Evolutionary conservation across 2,888 invertebrate species (phyloP).

Genomic region (Trissolcus japonicus): DNA sequence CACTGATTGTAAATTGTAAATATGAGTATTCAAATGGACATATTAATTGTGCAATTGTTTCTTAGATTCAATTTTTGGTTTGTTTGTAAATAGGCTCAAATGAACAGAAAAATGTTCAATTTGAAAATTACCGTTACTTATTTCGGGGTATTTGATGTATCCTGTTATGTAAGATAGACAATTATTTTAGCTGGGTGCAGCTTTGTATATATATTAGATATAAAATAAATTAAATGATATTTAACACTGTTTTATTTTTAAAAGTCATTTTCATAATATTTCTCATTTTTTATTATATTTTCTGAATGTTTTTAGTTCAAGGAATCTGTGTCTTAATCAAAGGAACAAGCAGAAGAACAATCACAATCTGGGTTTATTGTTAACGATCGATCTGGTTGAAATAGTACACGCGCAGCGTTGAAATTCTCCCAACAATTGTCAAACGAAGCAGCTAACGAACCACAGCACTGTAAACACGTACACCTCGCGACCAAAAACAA

Average conservation of each 20-base stretch:
- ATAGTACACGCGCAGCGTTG: conserved; percentile 32
- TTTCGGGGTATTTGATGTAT: conserved; percentile 48
- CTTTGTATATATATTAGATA: conserved; percentile 67
- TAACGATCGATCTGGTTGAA: conserved; percentile 51
- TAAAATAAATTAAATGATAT: conserved; percentile 65
- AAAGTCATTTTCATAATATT: too few species aligned
- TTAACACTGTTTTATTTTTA: too few species aligned
- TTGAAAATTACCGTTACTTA: conserved; percentile 55
- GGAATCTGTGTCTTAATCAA: too few species aligned
- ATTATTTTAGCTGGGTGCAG: conserved; percentile 62
- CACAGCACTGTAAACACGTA: conserved; percentile 49
- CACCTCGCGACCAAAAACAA: conserved; percentile 36
- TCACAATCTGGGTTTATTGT: conserved; percentile 41
- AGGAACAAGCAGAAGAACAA: conserved; percentile 5
- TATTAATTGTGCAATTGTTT: conserved; percentile 30
- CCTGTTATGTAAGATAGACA: conserved; percentile 60
- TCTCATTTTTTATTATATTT: too few species aligned
- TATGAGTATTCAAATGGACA: conserved; percentile 51
- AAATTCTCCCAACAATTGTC: conserved; percentile 40
- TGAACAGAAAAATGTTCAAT: conserved; percentile 53
- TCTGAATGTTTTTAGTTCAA: too few species aligned
- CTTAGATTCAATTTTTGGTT: conserved; percentile 26
- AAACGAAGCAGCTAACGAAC: conserved; percentile 55
- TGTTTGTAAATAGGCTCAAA: conserved; percentile 46
- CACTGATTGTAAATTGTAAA: conserved; percentile 57